Evolutionary conservation across 2,113 vertebrate genomes (phyloP).

Genomic region (Caloenas nicobarica): DNA sequence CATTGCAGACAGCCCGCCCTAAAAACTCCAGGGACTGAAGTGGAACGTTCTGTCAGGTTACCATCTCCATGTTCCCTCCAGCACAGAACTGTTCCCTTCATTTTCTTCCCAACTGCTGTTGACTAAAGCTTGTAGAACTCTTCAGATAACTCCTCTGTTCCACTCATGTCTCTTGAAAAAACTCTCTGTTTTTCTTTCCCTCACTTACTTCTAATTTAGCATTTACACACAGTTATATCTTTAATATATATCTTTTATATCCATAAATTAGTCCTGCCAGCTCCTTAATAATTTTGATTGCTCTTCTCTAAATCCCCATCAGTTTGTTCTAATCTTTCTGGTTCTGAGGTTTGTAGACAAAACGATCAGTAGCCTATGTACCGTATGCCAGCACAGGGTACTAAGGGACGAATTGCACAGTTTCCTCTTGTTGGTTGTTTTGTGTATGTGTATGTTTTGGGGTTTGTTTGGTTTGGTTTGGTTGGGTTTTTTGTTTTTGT

Average conservation of each 20-base stretch:
- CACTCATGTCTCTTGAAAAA: neutral
- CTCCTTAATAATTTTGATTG: neutral
- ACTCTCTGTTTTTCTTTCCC: neutral
- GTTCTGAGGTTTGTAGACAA: neutral
- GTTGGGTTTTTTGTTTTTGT: no score
- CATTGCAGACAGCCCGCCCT: rapidly evolving
- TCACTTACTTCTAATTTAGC: neutral
- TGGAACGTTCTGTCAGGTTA: neutral
- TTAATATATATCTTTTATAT: no score
- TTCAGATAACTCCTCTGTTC: neutral
- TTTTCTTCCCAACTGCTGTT: neutral
- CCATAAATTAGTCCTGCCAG: neutral
- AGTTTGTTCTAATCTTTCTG: neutral
- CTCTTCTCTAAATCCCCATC: neutral
- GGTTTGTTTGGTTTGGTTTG: no score
- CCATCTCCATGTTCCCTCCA: neutral
- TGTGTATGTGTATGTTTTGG: neutral
- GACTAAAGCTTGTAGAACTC: neutral
- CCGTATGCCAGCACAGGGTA: rapidly evolving
- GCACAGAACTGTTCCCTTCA: neutral
- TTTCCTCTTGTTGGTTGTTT: no score
- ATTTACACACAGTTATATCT: neutral
- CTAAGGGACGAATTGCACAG: neutral
- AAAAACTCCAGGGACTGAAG: neutral
- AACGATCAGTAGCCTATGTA: neutral